Evolutionary conservation across 30 jellyfish, hydroid and myxozoan species (phyloP).

Genomic region (Calvadosia cruxmelitensis): DNA sequence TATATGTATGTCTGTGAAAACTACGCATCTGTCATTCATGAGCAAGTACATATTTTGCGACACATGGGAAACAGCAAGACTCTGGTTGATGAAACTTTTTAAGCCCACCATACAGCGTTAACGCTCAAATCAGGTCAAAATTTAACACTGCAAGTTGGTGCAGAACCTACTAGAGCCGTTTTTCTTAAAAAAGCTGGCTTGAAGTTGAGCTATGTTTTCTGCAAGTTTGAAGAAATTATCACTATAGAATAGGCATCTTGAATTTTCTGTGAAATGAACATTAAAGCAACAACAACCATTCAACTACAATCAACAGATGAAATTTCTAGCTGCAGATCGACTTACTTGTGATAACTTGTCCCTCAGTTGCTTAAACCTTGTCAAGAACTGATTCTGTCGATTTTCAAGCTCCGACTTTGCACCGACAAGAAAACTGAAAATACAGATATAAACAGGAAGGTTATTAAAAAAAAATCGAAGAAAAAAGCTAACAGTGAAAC

Average conservation of each 20-base stretch:
- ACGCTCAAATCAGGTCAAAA: not conserved
- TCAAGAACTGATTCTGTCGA: not conserved
- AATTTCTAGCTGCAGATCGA: not conserved
- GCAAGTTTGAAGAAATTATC: no score
- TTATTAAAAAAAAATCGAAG: no score
- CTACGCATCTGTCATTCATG: not conserved
- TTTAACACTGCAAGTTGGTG: not conserved
- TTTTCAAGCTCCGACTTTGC: not conserved
- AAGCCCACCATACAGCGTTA: not conserved
- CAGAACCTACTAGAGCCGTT: no score
- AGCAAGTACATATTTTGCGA: not conserved
- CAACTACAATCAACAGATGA: not conserved
- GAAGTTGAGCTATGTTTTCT: no score
- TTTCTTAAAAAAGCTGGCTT: no score
- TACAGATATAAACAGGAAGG: no score
- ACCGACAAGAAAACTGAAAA: not conserved
- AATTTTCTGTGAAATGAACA: no score
- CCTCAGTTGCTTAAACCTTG: not conserved
- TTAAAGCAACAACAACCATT: no score
- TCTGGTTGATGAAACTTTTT: no score
- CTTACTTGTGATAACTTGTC: not conserved
- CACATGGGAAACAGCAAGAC: no score
- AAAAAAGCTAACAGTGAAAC: no score
- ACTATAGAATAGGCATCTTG: no score
- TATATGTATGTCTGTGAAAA: not conserved